phyloP scores from a whole-genome alignment of 2,888 invertebrate species.

The Leptopilina myrica region DNA sequence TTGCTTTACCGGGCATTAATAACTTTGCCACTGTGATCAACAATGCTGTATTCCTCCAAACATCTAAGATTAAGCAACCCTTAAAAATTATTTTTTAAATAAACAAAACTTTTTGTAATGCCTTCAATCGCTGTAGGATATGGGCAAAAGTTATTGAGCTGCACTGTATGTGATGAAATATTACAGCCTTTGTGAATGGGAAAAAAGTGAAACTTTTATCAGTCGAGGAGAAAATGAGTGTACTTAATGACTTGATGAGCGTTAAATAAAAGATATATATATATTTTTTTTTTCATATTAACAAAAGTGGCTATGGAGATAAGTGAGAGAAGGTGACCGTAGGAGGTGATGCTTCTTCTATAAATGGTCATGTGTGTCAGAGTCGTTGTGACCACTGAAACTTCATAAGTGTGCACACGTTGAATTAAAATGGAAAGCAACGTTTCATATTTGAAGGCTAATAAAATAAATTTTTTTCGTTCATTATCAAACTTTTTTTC shows the following conservation, averaged over 20 bases:
- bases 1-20: no score
- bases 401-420: slow-evolving; percentile 5
- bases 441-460: slow-evolving; percentile 8
- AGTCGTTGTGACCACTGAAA: slow-evolving; percentile 41
- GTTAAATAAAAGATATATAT: background rate
- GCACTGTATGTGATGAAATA: no score
- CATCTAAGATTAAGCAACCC: no score
- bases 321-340: slow-evolving; percentile 22
- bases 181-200: background rate
- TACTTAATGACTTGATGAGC: background rate
- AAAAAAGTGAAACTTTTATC: background rate
- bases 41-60: no score
- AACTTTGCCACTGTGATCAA: no score
- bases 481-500: background rate
- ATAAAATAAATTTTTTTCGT: background rate
- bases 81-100: no score
- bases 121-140: no score
- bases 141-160: no score
- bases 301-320: slow-evolving; percentile 17
- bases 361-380: slow-evolving; percentile 65
- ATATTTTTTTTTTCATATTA: background rate
- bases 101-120: no score
- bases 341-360: slow-evolving; percentile 43
- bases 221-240: slow-evolving; percentile 21
- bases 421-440: slow-evolving; percentile 24